phyloP scores from a whole-genome alignment of 2,113 vertebrate genomes.

The Conger conger region DNA sequence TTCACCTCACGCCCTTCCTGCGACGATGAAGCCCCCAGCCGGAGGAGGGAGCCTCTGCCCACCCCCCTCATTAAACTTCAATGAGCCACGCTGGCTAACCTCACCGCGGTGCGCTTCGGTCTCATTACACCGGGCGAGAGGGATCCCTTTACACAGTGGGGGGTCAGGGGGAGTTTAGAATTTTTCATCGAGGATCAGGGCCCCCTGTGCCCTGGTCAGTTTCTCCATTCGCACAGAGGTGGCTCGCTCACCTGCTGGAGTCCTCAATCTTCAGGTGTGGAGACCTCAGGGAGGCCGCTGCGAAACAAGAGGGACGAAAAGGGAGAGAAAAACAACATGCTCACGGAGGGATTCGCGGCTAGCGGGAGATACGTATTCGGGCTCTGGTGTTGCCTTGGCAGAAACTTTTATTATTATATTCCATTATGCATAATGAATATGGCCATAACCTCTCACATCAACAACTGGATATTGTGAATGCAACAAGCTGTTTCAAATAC shows the following conservation, averaged over 20 bases:
- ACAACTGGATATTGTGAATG: too few relatives aligned
- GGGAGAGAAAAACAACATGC: background rate
- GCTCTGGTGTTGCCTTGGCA: background rate
- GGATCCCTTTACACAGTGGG: constrained; percentile 26
- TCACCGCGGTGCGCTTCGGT: background rate
- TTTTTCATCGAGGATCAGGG: constrained; percentile 11
- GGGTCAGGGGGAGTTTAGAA: constrained; percentile 24
- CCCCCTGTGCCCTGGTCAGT: background rate
- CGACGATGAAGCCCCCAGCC: constrained; percentile 15
- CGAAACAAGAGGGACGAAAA: background rate
- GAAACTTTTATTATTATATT: background rate
- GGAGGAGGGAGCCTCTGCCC: background rate
- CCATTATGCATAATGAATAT: background rate
- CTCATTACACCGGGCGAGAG: background rate
- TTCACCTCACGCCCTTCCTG: background rate
- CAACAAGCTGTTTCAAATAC: too few relatives aligned
- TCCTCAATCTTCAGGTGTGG: background rate
- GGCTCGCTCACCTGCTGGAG: background rate
- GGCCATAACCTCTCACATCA: background rate
- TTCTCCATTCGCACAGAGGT: background rate
- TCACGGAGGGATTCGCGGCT: background rate
- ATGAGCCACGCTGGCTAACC: background rate
- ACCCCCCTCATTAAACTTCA: constrained; percentile 25
- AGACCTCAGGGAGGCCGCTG: background rate
- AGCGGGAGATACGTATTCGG: background rate